phyloP scores from a whole-genome alignment of 2,888 invertebrate species.

The Hymenopus coronatus region DNA sequence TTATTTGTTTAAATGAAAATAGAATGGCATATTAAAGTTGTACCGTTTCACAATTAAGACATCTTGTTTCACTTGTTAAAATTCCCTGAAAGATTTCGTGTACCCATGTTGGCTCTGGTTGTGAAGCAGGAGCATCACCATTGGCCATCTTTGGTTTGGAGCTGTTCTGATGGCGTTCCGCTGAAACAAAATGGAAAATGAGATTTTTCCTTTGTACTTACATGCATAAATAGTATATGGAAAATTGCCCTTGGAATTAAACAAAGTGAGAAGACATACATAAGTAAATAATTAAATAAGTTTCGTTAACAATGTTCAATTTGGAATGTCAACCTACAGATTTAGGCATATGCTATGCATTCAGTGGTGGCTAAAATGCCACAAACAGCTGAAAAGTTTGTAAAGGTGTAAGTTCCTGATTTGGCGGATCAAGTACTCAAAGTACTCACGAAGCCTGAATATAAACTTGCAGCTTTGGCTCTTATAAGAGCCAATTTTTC shows the following conservation, averaged over 20 bases:
- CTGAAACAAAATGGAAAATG: constrained; percentile 46
- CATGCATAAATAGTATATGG: background rate
- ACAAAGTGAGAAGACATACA: no score
- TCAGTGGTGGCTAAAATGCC: no score
- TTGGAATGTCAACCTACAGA: no score
- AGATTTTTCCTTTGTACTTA: background rate
- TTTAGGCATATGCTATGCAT: no score
- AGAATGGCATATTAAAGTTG: background rate
- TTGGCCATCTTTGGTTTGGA: constrained; percentile 56
- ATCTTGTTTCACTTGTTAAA: constrained; percentile 96
- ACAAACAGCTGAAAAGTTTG: no score
- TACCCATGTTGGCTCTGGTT: constrained; percentile 94
- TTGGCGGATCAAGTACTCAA: no score
- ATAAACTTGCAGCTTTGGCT: no score
- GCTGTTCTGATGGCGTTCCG: constrained; percentile 72
- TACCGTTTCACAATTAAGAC: constrained; percentile 99
- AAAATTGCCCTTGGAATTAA: background rate
- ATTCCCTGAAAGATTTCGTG: constrained; percentile 99
- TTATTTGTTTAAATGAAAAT: background rate
- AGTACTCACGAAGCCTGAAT: no score
- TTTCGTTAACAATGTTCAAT: no score
- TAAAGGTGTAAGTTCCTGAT: no score
- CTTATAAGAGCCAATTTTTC: no score
- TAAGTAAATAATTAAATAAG: no score
- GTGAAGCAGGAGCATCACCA: constrained; percentile 55